phyloP scores from a whole-genome alignment of 2,888 invertebrate species.

The Epirrhoe alternata region DNA sequence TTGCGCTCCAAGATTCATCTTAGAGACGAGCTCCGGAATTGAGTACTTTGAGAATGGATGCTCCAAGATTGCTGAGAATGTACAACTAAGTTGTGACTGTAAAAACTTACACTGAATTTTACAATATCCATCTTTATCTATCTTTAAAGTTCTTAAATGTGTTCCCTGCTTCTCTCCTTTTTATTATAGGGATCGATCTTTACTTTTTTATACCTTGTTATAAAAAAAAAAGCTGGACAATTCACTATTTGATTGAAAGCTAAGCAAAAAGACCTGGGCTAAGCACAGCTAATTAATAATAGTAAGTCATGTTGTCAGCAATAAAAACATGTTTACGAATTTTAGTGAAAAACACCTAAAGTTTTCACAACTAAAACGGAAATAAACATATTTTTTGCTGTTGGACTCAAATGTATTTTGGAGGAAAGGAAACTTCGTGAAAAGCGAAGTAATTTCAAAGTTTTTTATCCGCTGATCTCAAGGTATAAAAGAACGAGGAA shows the following conservation, averaged over 20 bases:
- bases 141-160: background rate
- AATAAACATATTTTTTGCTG: background rate
- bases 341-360: background rate
- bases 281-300: too few species aligned
- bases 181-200: too few species aligned
- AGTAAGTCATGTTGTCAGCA: too few species aligned
- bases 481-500: constrained; percentile 23
- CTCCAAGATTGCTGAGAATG: constrained; percentile 6
- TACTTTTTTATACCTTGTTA: too few species aligned
- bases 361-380: background rate
- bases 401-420: background rate
- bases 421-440: constrained; percentile 2
- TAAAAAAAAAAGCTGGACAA: too few species aligned
- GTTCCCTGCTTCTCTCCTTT: too few species aligned
- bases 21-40: constrained; percentile 24
- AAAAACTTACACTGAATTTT: background rate
- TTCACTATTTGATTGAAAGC: too few species aligned
- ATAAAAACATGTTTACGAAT: too few species aligned
- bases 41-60: constrained; percentile 21
- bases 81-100: background rate
- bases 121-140: too few species aligned
- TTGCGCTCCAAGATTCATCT: constrained; percentile 21
- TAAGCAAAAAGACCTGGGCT: too few species aligned
- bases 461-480: constrained; percentile 15
- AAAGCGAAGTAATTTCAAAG: constrained; percentile 22